Conservation (phyloP, 2,113 vertebrate genomes). For the Pardalotus punctatus region DNA sequence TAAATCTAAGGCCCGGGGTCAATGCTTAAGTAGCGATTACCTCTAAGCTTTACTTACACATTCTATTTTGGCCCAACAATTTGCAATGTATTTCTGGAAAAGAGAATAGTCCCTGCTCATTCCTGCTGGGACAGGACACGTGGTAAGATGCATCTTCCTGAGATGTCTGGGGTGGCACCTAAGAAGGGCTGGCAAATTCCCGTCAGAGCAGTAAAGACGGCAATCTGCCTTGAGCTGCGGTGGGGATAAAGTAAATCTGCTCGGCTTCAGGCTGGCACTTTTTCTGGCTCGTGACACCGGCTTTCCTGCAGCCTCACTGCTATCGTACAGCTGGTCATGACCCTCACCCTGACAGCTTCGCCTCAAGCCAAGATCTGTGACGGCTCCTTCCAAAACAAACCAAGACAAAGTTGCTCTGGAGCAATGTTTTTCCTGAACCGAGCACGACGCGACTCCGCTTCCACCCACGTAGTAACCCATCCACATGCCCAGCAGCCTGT, state of each 20-base stretch:
- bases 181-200: not conserved
- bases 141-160: not conserved
- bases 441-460: not conserved
- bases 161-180: not conserved
- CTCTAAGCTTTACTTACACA: slow-evolving; percentile 62
- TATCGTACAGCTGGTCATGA: not conserved
- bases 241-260: slow-evolving; percentile 7
- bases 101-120: not conserved
- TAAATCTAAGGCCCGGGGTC: slow-evolving; percentile 30
- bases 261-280: not conserved
- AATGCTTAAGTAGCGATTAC: slow-evolving; percentile 60
- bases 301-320: not conserved
- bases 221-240: not conserved
- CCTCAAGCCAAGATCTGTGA: not conserved
- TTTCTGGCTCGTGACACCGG: not conserved
- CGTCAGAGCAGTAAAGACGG: not conserved
- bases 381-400: slow-evolving; percentile 39
- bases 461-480: not conserved
- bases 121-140: not conserved
- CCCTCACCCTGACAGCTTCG: not conserved
- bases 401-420: not conserved
- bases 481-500: not conserved
- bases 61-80: slow-evolving; percentile 61
- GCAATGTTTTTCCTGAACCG: not conserved
- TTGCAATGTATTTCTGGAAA: slow-evolving; percentile 40